Evolutionary conservation across 2,113 vertebrate genomes (phyloP).

Genomic region (Indicator indicator): DNA sequence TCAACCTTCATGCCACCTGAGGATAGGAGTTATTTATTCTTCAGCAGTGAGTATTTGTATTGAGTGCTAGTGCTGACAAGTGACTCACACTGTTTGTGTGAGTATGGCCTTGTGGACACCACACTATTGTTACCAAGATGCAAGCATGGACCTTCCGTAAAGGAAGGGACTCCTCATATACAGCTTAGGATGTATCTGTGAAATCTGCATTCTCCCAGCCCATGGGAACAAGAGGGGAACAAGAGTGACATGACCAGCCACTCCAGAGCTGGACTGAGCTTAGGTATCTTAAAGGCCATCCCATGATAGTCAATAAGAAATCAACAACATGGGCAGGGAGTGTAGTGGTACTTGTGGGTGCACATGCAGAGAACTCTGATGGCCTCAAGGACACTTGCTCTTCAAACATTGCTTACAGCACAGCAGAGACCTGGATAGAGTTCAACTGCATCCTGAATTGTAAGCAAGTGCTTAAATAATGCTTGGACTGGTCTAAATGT

Average conservation of each 20-base stretch:
- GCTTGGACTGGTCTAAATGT: neutral
- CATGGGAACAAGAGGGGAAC: neutral
- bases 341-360: neutral
- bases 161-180: neutral
- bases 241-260: rapidly evolving
- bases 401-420: neutral
- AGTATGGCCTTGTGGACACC: neutral
- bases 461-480: neutral
- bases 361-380: neutral
- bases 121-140: neutral
- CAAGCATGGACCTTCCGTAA: neutral
- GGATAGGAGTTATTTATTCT: neutral
- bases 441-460: neutral
- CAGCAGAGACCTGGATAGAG: neutral
- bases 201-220: neutral
- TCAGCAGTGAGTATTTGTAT: neutral
- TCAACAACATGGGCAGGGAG: rapidly evolving
- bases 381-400: neutral
- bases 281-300: neutral
- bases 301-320: neutral
- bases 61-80: neutral
- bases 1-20: neutral
- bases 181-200: neutral
- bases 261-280: neutral
- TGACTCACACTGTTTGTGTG: neutral